Base-by-base conservation (phyloP, 1,140 invertebrate genomes). In the Olivierus martensii region DNA sequence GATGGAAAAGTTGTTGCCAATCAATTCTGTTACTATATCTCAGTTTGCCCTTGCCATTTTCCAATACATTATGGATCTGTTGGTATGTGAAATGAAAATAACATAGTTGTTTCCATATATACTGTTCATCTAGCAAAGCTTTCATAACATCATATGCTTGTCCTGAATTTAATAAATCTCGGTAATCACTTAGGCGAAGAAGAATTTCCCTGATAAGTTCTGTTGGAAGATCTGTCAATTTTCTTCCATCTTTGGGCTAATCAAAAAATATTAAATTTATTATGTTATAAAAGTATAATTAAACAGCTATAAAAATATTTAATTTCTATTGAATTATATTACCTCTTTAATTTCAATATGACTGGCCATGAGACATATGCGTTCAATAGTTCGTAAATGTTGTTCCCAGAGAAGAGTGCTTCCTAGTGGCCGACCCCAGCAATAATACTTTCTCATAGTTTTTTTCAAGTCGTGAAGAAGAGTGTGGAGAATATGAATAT, bases 121-220 rank as follows among this genome's bases (percentile, higher is more conserved):
- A 77, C 66, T 87, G 81, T 65, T 97, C 91, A 41, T 84, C 79
- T 19, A 87, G 81, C 10, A 97, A 73, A 34, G 81, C 75, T 35
- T 85, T 79, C 71, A 88, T 81, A 28, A 79, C 74, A 49, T 71
- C 72, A 73, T 81, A 83, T 3, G 84, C 81, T 74, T 71, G 77
- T 59, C 71, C 80, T 6, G 77, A 74, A 45, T 76, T 81, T 59
- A 87, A 78, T 61, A 98, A 77, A 68, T 96, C 91, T 64, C 80
- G 80, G 69, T 95, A 90, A 71, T 96, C 90, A 50, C 84, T 80
- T 61, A 98, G 78, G 64, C 88, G 78, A 12, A 89, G 69, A 45
- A 98, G 75, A 48, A 99, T 87, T 67, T 92, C 84, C 39, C 91
- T 78, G 38, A 96, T 78, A 63, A 91, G 89, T 67, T 97, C 94